Evolutionary conservation across 2,888 invertebrate genomes (phyloP).

Genomic region (Callinectes sapidus): DNA sequence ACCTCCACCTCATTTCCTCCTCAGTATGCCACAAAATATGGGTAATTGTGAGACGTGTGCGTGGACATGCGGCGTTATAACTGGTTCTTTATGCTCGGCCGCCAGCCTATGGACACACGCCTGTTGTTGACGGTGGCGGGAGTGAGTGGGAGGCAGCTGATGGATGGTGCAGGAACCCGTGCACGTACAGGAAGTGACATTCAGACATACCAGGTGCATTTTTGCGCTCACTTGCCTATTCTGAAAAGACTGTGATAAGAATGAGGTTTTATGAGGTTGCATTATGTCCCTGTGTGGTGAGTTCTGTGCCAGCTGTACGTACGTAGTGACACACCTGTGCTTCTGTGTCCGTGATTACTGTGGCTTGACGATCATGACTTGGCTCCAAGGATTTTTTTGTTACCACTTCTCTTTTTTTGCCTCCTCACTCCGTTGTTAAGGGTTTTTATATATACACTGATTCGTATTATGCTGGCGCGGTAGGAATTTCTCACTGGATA

Average conservation of each 20-base stretch:
- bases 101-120: constrained; percentile 15
- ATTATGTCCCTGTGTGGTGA: constrained; percentile 9
- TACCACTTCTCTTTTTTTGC: not conserved
- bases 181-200: constrained; percentile 35
- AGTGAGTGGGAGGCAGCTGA: not conserved
- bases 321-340: constrained; percentile 2
- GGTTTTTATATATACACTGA: not conserved
- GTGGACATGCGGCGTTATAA: not conserved
- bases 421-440: not conserved
- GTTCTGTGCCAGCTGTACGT: constrained; percentile 23
- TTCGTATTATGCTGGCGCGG: not conserved
- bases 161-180: not conserved
- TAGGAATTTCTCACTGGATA: not conserved
- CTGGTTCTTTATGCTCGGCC: constrained; percentile 5
- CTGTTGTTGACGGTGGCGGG: not conserved
- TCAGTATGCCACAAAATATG: not conserved
- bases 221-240: constrained; percentile 52
- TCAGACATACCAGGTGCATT: constrained; percentile 49
- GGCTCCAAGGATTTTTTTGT: not conserved
- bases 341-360: constrained; percentile 7
- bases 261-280: constrained; percentile 27
- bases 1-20: constrained; percentile 27
- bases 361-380: constrained; percentile 1
- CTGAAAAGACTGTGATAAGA: constrained; percentile 47
- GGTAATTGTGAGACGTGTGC: constrained; percentile 8